Base-by-base conservation (phyloP, 2,113 vertebrate genomes). In the Copsychus sechellarum region DNA sequence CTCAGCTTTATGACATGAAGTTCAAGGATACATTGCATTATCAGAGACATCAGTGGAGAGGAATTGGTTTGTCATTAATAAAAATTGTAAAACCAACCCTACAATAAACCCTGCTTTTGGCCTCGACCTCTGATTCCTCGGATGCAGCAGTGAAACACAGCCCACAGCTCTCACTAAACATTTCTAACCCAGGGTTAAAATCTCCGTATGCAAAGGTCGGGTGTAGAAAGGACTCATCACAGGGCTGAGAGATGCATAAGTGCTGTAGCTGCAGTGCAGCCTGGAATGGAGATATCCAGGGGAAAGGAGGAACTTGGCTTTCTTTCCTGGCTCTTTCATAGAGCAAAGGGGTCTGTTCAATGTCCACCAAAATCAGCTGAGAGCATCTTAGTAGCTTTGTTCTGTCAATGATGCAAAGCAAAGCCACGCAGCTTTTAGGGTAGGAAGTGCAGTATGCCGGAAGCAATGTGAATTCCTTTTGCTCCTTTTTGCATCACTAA, bases 71-170 rank as follows among this genome's bases (percentile, higher is more conserved):
- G 66, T 72, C 70, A 60, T 83, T 94, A 94, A 81, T 58, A 78
- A 88, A 91, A 95, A 92, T 38, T 87, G 48, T 94, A 96, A 95
- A 94, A 36, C 26, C 54, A 95, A 34, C 72, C 79, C 74, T 94
- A 58, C 43, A 83, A 81, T 83, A 87, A 93, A 60, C 76, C 13
- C 53, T 83, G 62, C n/a, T 94, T 91, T 89, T 76, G 91, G 60
- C 56, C 85, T 82, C 6, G 12, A 61, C 70, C 48, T 93, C 71
- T 92, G 56, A 54, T 31, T 92, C 28, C n/a, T 51, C 64, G 58
- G 43, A 54, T 91, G 36, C 56, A 88, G 82, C 76, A 69, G 51
- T 88, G 72, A 85, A 87, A 50, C 47, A 31, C 18, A 42, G 34
- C 62, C 54, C 58, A 54, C n/a, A 47, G 43, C 62, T 86, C 69